A percentile compares a stretch with the other conserved stretches of the same genome.
phyloP scores from a whole-genome alignment of 2,113 vertebrate species.

The Psammodynastes pulverulentus region DNA sequence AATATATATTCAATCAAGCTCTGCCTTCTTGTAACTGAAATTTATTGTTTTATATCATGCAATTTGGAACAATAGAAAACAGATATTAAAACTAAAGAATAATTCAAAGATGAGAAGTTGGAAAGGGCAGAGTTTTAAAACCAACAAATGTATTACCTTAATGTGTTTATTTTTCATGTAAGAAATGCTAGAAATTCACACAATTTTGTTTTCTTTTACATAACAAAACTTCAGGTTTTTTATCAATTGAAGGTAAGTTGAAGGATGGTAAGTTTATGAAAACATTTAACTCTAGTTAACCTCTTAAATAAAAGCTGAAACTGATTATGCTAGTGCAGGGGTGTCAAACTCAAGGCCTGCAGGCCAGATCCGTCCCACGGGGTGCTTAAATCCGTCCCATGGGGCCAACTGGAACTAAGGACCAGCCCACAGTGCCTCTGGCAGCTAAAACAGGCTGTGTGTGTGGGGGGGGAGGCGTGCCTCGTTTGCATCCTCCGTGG shows the following conservation, averaged over 20 bases:
- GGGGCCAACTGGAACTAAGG: no score
- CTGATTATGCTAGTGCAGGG: not conserved
- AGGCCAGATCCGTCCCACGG: no score
- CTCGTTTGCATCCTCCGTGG: no score
- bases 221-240: not conserved
- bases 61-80: not conserved
- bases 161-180: not conserved
- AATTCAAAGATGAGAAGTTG: not conserved
- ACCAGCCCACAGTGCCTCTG: no score
- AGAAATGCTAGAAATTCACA: not conserved
- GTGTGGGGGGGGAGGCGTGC: accelerated
- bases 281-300: not conserved
- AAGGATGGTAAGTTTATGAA: not conserved
- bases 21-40: not conserved
- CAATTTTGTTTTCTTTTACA: not conserved
- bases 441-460: no score
- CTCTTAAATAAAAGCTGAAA: not conserved
- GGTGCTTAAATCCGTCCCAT: no score
- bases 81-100: not conserved
- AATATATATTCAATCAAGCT: not conserved
- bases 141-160: not conserved
- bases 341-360: no score
- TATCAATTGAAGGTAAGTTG: not conserved
- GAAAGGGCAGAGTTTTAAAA: not conserved
- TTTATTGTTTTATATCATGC: not conserved